Percentiles rank a stretch among this genome's conserved stretches.
These are phyloP conservation scores for Percopsis transmontana DNA, from an alignment of 2,113 vertebrate genomes.

Conservation along the genomic window DNA sequence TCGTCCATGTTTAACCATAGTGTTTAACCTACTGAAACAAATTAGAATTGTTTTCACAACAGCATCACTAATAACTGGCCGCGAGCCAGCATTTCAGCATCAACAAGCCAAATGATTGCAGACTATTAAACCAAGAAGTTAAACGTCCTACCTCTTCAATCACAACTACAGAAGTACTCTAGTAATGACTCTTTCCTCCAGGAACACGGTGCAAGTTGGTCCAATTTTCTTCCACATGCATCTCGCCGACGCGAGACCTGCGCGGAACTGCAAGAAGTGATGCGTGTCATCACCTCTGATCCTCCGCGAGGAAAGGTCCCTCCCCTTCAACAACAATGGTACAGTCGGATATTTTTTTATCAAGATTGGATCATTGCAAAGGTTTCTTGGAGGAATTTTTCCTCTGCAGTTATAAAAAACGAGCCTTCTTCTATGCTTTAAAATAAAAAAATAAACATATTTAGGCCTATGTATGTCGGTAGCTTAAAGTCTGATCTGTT, in stretches of 20 bases:
- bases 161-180: background rate
- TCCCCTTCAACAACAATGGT: conserved; percentile 38
- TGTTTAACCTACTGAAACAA: background rate
- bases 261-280: conserved; percentile 29
- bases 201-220: background rate
- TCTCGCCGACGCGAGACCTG: conserved; percentile 33
- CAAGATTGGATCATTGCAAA: background rate
- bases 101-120: background rate
- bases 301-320: conserved; percentile 20
- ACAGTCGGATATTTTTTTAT: background rate
- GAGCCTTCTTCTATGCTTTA: too few relatives aligned
- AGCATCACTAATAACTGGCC: background rate
- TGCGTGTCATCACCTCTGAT: conserved; percentile 68
- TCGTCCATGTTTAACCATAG: background rate
- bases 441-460: too few relatives aligned
- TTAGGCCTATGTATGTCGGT: too few relatives aligned
- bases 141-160: too few relatives aligned
- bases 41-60: background rate
- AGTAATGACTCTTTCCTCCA: background rate
- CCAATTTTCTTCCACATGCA: conserved; percentile 36
- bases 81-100: background rate
- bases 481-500: too few relatives aligned
- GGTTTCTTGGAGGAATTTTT: background rate
- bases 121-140: too few relatives aligned
- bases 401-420: too few relatives aligned